Conservation (phyloP, 2,797 vertebrate species). For the Artibeus jamaicensis region DNA sequence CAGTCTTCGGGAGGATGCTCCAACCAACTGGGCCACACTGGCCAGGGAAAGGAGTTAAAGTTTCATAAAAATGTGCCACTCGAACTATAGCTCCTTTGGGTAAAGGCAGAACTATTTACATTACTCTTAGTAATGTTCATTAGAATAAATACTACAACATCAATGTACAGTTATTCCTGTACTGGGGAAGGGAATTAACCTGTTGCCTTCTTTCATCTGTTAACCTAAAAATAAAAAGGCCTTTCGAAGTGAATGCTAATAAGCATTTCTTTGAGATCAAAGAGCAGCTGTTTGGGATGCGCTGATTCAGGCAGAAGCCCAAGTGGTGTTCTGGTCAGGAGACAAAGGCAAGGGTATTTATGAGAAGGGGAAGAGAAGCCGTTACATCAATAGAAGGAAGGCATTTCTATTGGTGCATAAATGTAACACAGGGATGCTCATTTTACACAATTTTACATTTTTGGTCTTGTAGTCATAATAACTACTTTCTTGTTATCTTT, state of each 20-base stretch:
- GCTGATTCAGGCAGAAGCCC: background rate
- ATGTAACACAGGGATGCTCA: background rate
- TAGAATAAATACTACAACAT: background rate
- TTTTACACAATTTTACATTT: background rate
- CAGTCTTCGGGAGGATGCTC: background rate
- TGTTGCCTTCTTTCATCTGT: background rate
- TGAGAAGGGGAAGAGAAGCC: background rate
- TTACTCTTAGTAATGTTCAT: background rate
- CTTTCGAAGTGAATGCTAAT: background rate
- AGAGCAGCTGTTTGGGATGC: background rate
- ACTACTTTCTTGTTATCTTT: background rate
- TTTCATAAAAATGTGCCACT: background rate
- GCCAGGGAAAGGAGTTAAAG: background rate
- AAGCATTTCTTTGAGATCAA: background rate
- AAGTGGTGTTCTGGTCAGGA: background rate
- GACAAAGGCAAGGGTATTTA: background rate
- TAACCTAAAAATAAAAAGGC: background rate
- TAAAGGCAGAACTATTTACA: background rate
- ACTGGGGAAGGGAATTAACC: background rate
- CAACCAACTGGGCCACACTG: no score
- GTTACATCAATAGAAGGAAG: background rate
- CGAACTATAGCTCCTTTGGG: background rate
- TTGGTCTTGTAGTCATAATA: background rate
- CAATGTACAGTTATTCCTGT: background rate
- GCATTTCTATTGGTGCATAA: background rate